These are phyloP conservation scores for Rhaphigaster nebulosa DNA, from an alignment of 2,888 invertebrate genomes.

Conservation along the genomic window DNA sequence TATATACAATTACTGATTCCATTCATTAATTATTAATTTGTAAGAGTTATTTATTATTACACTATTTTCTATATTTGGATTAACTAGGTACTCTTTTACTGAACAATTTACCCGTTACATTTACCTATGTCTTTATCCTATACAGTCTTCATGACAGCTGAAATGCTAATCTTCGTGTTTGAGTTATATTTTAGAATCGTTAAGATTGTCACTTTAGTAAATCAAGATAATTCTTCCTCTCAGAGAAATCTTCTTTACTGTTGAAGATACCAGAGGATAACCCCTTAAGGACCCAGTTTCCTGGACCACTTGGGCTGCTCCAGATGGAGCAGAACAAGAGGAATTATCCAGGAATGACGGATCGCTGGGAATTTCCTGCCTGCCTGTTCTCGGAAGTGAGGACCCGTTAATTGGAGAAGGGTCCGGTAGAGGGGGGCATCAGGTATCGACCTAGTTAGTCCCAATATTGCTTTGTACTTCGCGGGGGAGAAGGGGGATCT, in stretches of 20 bases:
- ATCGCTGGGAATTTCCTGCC: conserved; percentile 2
- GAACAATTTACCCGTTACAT: too few species aligned
- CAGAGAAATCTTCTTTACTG: background rate
- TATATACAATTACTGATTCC: too few species aligned
- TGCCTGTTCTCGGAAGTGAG: background rate
- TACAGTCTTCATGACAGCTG: too few species aligned
- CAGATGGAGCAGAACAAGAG: background rate
- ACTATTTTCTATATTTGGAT: too few species aligned
- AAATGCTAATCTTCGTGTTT: too few species aligned
- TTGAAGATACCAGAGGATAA: background rate
- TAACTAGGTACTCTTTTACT: too few species aligned
- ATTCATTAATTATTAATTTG: too few species aligned
- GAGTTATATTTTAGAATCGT: too few species aligned
- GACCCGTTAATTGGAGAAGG: background rate
- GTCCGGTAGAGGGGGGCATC: background rate
- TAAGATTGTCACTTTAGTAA: too few species aligned
- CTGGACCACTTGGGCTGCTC: background rate
- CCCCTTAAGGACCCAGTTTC: background rate
- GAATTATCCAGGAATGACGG: conserved; percentile 15
- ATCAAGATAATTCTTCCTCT: too few species aligned
- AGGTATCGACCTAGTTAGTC: background rate
- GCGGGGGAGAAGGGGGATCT: background rate
- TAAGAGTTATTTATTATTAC: too few species aligned
- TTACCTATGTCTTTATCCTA: too few species aligned
- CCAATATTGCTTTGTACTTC: background rate